Evolutionary conservation across 2,797 vertebrate species (phyloP).

Genomic region (Eremophila alpestris): DNA sequence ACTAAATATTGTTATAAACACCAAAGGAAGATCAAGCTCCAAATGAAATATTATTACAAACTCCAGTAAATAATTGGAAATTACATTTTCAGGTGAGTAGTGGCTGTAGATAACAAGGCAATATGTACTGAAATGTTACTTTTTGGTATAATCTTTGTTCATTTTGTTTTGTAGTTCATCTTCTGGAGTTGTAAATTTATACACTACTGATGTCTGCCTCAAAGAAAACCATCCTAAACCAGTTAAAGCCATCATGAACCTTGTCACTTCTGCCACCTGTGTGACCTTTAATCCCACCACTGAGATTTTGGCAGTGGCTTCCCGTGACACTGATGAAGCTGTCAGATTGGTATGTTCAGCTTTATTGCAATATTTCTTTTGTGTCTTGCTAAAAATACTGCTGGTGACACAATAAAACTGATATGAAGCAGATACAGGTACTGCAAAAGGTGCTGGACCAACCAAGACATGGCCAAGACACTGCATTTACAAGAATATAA

Average conservation of each 20-base stretch:
- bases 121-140: neutral
- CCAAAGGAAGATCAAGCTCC: neutral
- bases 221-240: constrained; percentile 83
- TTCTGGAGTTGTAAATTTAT: constrained; percentile 94
- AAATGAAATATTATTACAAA: neutral
- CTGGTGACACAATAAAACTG: neutral
- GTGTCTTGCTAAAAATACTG: neutral
- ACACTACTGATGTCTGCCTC: constrained; percentile 86
- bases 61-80: neutral
- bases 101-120: neutral
- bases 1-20: neutral
- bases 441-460: neutral
- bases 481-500: neutral
- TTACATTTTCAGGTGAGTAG: neutral
- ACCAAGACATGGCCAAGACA: neutral
- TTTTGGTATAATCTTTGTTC: neutral
- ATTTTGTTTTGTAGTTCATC: constrained; percentile 80
- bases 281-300: constrained; percentile 87
- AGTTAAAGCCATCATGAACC: constrained; percentile 89
- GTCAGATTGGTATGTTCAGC: constrained; percentile 83
- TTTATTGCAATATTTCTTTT: neutral
- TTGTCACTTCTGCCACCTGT: constrained; percentile 85
- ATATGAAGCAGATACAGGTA: neutral
- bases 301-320: constrained; percentile 90
- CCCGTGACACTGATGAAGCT: constrained; percentile 83